phyloP scores from a whole-genome alignment of 2,113 vertebrate species.

The Leucopsar rothschildi region DNA sequence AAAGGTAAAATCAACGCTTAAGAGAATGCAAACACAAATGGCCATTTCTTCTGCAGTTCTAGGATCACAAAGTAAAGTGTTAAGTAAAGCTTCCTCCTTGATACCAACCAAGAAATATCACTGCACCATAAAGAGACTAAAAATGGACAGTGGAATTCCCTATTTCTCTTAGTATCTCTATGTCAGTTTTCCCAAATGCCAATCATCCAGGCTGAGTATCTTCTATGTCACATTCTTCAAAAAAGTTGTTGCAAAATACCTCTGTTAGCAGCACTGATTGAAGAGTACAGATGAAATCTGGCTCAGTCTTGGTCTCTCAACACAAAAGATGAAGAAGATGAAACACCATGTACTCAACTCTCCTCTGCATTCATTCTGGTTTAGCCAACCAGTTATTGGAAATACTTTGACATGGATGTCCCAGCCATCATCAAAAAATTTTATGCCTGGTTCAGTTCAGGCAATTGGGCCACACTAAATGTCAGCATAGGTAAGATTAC shows the following conservation, averaged over 20 bases:
- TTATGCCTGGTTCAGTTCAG: not conserved
- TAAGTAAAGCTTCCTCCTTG: not conserved
- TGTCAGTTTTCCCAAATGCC: not conserved
- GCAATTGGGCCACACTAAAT: not conserved
- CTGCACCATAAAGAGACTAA: not conserved
- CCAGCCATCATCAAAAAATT: not conserved
- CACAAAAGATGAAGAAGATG: not conserved
- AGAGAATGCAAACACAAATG: not conserved
- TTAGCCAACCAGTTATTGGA: not conserved
- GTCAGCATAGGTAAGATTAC: not conserved
- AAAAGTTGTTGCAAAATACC: not conserved
- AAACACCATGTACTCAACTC: not conserved
- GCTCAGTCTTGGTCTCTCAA: not conserved
- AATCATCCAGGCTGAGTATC: not conserved
- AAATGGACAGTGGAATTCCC: not conserved
- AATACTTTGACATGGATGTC: not conserved
- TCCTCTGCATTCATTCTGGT: not conserved
- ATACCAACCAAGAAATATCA: not conserved
- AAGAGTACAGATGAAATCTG: not conserved
- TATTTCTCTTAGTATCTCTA: not conserved
- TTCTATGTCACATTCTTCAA: not conserved
- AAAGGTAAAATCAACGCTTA: not conserved
- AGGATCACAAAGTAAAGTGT: not conserved
- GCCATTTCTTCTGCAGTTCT: not conserved
- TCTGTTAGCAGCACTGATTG: not conserved